These are phyloP conservation scores for Alloscopus bannaensis DNA, from an alignment of 2,888 invertebrate genomes.

Conservation along the genomic window DNA sequence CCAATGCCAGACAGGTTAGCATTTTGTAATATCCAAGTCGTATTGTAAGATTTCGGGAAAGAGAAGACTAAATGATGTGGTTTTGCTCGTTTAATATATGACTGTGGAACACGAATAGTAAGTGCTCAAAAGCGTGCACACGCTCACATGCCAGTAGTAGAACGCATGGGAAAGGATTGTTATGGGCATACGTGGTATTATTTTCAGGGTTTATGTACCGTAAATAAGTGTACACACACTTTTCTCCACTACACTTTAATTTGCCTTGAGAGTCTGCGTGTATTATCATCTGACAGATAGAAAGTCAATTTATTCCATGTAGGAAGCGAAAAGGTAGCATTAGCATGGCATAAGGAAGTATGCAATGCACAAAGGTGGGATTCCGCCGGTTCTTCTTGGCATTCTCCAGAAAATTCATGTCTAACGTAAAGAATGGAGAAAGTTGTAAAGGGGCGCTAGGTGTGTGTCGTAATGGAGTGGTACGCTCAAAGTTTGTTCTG, in stretches of 20 bases:
- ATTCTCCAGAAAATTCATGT: slow-evolving; percentile 32
- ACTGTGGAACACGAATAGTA: slow-evolving; percentile 11
- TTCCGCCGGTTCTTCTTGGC: slow-evolving; percentile 46
- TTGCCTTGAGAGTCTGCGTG: slow-evolving; percentile 15
- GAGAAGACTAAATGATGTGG: slow-evolving; percentile 17
- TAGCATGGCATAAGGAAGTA: slow-evolving; percentile 44
- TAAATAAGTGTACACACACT: slow-evolving; percentile 47
- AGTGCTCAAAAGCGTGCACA: neutral
- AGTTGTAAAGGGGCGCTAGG: neutral
- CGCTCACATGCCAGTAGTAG: too few species aligned
- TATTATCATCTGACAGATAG: slow-evolving; percentile 57
- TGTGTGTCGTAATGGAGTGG: neutral
- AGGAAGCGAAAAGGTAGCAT: slow-evolving; percentile 25
- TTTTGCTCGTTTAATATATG: slow-evolving; percentile 10
- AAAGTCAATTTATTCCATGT: slow-evolving; percentile 54
- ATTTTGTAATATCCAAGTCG: too few species aligned
- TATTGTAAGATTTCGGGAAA: too few species aligned
- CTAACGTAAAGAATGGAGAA: neutral
- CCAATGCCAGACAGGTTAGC: too few species aligned
- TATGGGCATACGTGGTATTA: slow-evolving; percentile 24
- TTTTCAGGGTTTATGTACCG: slow-evolving; percentile 56
- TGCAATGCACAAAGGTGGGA: slow-evolving; percentile 50
- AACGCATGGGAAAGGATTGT: too few species aligned
- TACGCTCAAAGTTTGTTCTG: neutral
- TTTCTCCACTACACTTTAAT: slow-evolving; percentile 4